Evolutionary conservation across 1,140 invertebrate genomes (phyloP), one percentile per base, ranked within the genome.

Genomic region (Atopsyche davidsoni): DNA sequence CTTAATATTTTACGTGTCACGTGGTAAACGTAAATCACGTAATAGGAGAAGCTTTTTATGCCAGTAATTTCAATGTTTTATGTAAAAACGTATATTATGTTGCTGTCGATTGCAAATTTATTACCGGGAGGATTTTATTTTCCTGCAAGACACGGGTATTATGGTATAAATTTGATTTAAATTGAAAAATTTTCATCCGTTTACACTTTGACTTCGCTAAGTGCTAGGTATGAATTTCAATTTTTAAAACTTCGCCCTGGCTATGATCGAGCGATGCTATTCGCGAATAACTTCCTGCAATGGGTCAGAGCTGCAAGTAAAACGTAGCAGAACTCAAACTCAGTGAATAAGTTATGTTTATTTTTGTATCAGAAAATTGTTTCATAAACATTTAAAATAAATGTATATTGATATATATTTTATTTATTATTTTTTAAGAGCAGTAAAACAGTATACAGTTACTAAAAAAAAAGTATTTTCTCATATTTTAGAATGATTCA

Each of bases 21-120:
- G 53, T 51, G 48, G 53, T 36, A 17, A 38, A 23, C 43, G 43
- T 55, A 55, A 55, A 55, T 55, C 53, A 55, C 53, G 42, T 41
- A 42, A 43, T 45, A 23, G 34, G 31, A 45, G 52, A 23, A 23
- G 53, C 24, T 39, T 45, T 50, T 46, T 42, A 35, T 35, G 21
- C 46, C 23, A 51, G 48, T 55, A 51, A 55, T 55, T 51, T 51
- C 53, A 55, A 51, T 55, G 53, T 51, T 55, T 55, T 55, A 55
- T 51, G 48, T 43, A 51, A 55, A 51, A 55, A 41, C 53, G 48
- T 55, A 49, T 55, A 55, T 55, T 50, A 55, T 55, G 48, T 55
- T 51, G 47, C 47, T 55, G 53, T 55, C 53, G 48, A 55, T 55
- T 55, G 48, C 34, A 55, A 51, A 55, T 55, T 55, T 55, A 55